These are phyloP conservation scores for Tragelaphus strepsiceros DNA, from an alignment of 2,113 vertebrate species.

Conservation along the genomic window DNA sequence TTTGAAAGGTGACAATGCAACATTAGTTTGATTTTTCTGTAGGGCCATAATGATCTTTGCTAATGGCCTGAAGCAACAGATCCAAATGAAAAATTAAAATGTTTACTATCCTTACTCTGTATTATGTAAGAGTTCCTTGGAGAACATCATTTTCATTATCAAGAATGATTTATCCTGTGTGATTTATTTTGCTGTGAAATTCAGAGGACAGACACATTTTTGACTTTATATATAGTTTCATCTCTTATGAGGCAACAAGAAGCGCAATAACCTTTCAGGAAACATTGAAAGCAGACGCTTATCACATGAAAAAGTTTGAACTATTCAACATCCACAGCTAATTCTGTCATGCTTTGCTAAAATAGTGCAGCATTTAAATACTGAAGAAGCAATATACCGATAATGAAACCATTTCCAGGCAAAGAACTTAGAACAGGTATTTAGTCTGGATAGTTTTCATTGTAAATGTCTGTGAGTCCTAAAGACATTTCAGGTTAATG, in stretches of 20 bases:
- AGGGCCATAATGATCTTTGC: conserved; percentile 33
- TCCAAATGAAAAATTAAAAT: conserved; percentile 66
- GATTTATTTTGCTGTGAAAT: conserved; percentile 47
- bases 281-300: conserved; percentile 4
- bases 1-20: conserved; percentile 40
- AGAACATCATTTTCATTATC: conserved; percentile 32
- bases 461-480: conserved; percentile 33
- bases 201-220: background rate
- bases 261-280: conserved; percentile 26
- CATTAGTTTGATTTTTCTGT: conserved; percentile 55
- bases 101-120: conserved; percentile 4
- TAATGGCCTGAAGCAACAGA: conserved; percentile 45
- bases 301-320: conserved; percentile 31
- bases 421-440: conserved; percentile 57
- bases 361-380: conserved; percentile 52
- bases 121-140: conserved; percentile 30
- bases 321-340: conserved; percentile 33
- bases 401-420: conserved; percentile 63
- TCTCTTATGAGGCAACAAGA: background rate
- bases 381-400: conserved; percentile 41
- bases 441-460: conserved; percentile 47
- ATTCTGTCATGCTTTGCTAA: conserved; percentile 48
- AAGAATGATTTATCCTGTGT: background rate
- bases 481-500: conserved; percentile 45
- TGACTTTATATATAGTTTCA: conserved; percentile 5